A percentile compares a stretch with the other conserved stretches of the same genome.
These are phyloP conservation scores for Nematostella vectensis DNA, from an alignment of 92 coral and sea anemone genomes.

Conservation along the genomic window DNA sequence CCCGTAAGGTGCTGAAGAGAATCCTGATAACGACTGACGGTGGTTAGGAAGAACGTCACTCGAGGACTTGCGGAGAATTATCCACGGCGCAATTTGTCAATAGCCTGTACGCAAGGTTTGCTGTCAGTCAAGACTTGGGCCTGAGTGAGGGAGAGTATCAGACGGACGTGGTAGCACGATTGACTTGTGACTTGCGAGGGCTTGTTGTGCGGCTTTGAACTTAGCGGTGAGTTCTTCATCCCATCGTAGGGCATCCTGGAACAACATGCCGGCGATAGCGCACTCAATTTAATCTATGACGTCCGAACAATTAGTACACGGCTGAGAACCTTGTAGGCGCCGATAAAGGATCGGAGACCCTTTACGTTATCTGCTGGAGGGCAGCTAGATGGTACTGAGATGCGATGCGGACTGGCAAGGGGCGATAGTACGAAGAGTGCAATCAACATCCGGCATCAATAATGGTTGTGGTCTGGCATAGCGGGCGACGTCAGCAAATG, in stretches of 20 bases:
- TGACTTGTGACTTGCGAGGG: constrained; percentile 14
- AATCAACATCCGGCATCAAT: too few relatives aligned
- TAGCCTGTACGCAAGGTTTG: constrained; percentile 48
- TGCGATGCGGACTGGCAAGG: too few relatives aligned
- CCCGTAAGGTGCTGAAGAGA: constrained; percentile 38
- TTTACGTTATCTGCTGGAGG: too few relatives aligned
- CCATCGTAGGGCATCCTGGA: constrained; percentile 13
- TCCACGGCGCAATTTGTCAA: constrained; percentile 36
- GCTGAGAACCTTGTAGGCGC: too few relatives aligned
- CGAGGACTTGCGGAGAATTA: constrained; percentile 48
- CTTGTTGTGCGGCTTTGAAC: constrained; percentile 30
- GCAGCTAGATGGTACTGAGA: too few relatives aligned
- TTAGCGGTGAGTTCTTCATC: constrained; percentile 17
- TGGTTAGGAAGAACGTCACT: constrained; percentile 35
- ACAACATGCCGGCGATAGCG: constrained; percentile 26
- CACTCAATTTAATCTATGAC: too few relatives aligned
- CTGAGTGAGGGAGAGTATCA: constrained; percentile 14
- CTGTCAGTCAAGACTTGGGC: constrained; percentile 40
- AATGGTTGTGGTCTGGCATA: too few relatives aligned
- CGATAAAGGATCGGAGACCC: too few relatives aligned
- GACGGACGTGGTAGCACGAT: constrained; percentile 27
- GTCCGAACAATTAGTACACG: too few relatives aligned
- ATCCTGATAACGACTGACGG: constrained; percentile 45
- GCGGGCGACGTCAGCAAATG: too few relatives aligned
- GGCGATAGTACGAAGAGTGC: too few relatives aligned